Base-by-base conservation (phyloP, 2,888 invertebrate genomes). In the Pterobdella sp. region DNA sequence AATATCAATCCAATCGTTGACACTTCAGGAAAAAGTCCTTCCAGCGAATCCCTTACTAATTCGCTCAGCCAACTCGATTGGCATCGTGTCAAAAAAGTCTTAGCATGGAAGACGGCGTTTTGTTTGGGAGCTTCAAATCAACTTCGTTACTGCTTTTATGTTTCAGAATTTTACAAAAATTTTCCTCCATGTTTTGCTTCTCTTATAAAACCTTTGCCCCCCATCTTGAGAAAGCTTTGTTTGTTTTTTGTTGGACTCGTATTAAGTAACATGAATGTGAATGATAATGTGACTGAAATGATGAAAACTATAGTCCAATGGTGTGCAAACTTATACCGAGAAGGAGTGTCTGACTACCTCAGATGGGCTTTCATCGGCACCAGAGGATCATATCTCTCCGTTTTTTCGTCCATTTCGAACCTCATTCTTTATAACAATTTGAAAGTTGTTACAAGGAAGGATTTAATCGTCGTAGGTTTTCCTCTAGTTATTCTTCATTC, bases 311-410 rank as follows among this genome's bases (percentile, higher is more conserved):
- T 65, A 2, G 32, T 35, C n/a, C 14, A 31, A 3, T n/a, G 14
- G 3, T 14, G 4, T 3, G 32, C 65, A 34, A 29, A 29, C 2
- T 10, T 34, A 3, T 31, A 65, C n/a, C 26, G 32, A 3, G 34
- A 34, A 2, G 29, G 35, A 18, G 22, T 65, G 3, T 34, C 65
- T 7, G 32, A 34, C 14, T 34, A 32, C 34, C 22, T 65, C 4
- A 65, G 26, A 34, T 65, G 32, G 31, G 35, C 65, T 18, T 3
- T 65, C 31, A 32, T 65, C 18, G 65, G 65, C 35, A 65, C n/a
- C 34, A 65, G 35, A 65, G 32, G 4, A 18, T 34, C 65, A n/a
- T 65, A 31, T 32, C 18, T 65, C 2, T 14, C n/a, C 3, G 14
- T 35, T 14, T 65, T 65, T 32, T 65, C 34, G 4, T 31, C 31